Evolutionary conservation across 2,797 vertebrate genomes (phyloP).

Genomic region (Myiothlypis chrysogaster): DNA sequence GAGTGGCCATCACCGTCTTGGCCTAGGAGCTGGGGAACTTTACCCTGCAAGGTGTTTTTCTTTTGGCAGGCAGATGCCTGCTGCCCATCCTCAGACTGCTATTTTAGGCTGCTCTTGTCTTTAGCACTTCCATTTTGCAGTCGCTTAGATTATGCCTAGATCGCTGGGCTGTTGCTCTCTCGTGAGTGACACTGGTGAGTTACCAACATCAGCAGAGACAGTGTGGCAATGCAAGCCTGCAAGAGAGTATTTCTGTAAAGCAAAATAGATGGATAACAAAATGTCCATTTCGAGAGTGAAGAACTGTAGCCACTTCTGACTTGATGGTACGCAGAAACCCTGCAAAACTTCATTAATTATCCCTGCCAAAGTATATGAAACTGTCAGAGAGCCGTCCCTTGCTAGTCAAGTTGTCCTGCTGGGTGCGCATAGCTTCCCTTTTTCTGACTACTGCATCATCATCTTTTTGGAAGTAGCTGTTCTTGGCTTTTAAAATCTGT

Average conservation of each 20-base stretch:
- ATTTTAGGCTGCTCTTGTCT: conserved; percentile 51
- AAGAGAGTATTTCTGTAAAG: neutral
- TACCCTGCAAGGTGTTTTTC: neutral
- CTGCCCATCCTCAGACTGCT: conserved; percentile 28
- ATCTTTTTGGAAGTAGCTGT: neutral
- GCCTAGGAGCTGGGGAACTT: neutral
- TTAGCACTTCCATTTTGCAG: conserved; percentile 9
- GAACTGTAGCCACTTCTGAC: neutral
- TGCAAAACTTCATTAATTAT: neutral
- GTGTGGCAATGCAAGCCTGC: neutral
- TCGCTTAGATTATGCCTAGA: neutral
- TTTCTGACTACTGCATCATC: neutral
- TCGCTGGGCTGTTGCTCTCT: neutral
- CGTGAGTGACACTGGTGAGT: neutral
- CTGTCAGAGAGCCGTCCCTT: neutral
- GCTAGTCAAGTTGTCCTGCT: neutral
- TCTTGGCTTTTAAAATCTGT: neutral
- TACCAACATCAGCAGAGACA: neutral
- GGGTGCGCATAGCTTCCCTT: neutral
- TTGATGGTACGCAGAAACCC: fast-evolving
- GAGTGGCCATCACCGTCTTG: neutral
- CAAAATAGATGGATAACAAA: neutral
- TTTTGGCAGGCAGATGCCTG: conserved; percentile 27
- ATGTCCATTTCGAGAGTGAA: fast-evolving
- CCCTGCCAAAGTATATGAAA: neutral